Base-by-base conservation (phyloP, 2,113 vertebrate genomes). In the Hypanus sabinus region DNA sequence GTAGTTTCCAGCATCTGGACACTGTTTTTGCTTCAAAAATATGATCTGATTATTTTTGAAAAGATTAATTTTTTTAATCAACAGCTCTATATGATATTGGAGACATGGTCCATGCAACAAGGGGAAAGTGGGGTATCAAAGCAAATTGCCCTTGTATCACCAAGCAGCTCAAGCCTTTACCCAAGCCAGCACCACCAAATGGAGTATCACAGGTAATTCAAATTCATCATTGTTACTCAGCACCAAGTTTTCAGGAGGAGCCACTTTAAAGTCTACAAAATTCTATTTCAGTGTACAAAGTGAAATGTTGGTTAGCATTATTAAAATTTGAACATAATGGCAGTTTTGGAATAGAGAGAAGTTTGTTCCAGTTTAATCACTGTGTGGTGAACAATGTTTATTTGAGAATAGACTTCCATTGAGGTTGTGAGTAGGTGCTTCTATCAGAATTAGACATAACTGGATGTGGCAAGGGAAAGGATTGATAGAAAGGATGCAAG, bases 51-150 rank as follows among this genome's bases (percentile, higher is more conserved):
- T 71, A 77, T 38, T 87, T 94, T 30, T 94, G 77, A 94, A 83
- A 70, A 94, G 5, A 62, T 93, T 93, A 38, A 57, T 83, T 33
- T 94, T 94, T 57, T 81, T 36, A 33, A 83, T 94, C 76, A 95
- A 75, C 94, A 99, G 99, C 99, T 46, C 98, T 99, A 94, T 99
- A 99, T 95, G 99, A 98, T 96, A 99, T 99, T 94, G 99, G 99
- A 95, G 99, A 99, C 95, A 98, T 99, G 99, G 98, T 99, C 94
- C 99, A 99, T 94, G 97, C 98, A 95, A 98, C 98, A 36, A 97
- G 99, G 95, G 98, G 99, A 94, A 99, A 99, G 94, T 99, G 99
- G 99, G 99, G 99, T 94, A 99, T 99, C 95, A 99, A 99, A 97
- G 99, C 99, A 16, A 99, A 99, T 88, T 99, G 99, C 94, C 99